Conservation (phyloP, 2,888 invertebrate genomes). For the Tipula lateralis region DNA sequence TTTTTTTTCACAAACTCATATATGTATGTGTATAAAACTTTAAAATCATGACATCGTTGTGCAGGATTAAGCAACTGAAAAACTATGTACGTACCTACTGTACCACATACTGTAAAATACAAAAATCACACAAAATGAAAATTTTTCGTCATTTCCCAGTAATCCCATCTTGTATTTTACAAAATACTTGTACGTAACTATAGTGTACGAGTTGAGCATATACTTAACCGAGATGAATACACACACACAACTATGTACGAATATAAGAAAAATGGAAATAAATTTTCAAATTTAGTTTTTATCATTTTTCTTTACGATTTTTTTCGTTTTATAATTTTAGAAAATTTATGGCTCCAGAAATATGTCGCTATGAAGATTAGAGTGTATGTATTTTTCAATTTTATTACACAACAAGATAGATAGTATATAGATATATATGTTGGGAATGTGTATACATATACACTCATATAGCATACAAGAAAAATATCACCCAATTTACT, state of each 20-base stretch:
- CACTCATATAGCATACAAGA: too few species aligned
- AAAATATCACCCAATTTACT: neutral
- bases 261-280: neutral
- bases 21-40: too few species aligned
- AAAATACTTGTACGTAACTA: neutral
- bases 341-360: conserved; percentile 15
- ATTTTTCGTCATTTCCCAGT: neutral
- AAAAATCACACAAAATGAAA: neutral
- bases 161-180: neutral
- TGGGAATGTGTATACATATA: neutral
- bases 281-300: neutral
- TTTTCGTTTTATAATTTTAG: neutral
- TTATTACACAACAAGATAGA: neutral
- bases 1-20: too few species aligned
- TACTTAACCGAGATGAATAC: neutral
- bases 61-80: neutral
- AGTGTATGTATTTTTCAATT: conserved; percentile 19
- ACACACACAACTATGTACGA: neutral
- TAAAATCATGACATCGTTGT: neutral
- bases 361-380: conserved; percentile 9
- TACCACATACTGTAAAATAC: neutral
- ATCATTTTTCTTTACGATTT: neutral
- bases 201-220: neutral
- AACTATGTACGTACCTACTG: neutral
- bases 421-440: neutral